Conservation (phyloP, 2,113 vertebrate species). For the Oriolus oriolus region DNA sequence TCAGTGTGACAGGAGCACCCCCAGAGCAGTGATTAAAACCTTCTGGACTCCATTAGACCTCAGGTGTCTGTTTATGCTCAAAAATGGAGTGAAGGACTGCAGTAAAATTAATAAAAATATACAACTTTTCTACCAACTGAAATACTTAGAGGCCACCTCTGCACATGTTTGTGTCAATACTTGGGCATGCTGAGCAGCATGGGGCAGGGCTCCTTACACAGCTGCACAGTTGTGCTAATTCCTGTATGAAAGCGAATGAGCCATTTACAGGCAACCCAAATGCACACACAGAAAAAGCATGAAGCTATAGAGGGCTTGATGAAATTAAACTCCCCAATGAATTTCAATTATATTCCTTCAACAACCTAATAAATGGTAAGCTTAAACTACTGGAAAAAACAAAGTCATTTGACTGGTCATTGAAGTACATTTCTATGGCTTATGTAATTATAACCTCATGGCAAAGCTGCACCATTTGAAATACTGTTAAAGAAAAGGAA, state of each 20-base stretch:
- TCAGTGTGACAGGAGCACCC: background rate
- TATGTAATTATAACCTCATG: background rate
- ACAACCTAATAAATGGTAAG: background rate
- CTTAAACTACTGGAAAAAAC: conserved; percentile 12
- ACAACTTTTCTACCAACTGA: background rate
- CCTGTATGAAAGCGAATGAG: background rate
- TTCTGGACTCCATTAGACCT: background rate
- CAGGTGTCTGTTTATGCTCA: background rate
- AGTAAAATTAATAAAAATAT: background rate
- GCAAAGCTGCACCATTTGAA: conserved; percentile 10
- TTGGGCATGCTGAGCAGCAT: background rate
- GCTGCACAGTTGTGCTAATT: background rate
- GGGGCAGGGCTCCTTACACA: background rate
- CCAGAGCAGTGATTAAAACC: background rate
- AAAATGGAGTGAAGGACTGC: background rate
- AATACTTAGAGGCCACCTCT: background rate
- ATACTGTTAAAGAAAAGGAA: background rate
- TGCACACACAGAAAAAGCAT: background rate
- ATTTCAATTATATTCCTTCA: conserved; percentile 35
- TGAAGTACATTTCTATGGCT: background rate
- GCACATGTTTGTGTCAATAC: background rate
- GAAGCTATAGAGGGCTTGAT: background rate
- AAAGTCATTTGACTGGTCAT: conserved; percentile 25
- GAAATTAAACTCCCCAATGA: conserved; percentile 33
- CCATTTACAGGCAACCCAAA: background rate